A percentile compares a stretch with the other conserved stretches of the same genome.
phyloP scores from a whole-genome alignment of 1,140 invertebrate genomes.

The Neuroterus valhalla region DNA sequence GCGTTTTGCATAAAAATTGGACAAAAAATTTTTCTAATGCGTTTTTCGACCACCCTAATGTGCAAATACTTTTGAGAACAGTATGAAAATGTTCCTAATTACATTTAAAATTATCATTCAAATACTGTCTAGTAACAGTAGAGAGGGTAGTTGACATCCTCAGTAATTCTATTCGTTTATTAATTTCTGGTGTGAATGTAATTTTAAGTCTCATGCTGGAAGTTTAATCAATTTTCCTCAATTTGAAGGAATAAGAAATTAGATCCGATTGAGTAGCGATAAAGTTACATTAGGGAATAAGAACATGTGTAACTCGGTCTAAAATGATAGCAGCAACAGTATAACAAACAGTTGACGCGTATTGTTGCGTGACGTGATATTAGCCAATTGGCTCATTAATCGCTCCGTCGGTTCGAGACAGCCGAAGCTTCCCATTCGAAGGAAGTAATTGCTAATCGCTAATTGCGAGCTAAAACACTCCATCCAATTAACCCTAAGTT shows the following conservation, averaged over 20 bases:
- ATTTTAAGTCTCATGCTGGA: neutral
- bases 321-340: slow-evolving; percentile 47
- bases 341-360: slow-evolving; percentile 65
- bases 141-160: neutral
- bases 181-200: neutral
- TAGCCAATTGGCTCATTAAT: slow-evolving; percentile 75
- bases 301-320: slow-evolving; percentile 8
- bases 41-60: too few species aligned
- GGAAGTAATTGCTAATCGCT: slow-evolving; percentile 73
- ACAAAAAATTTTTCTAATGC: too few species aligned
- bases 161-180: neutral
- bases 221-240: slow-evolving; percentile 29
- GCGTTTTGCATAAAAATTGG: too few species aligned
- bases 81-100: too few species aligned
- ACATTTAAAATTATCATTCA: too few species aligned
- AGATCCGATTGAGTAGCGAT: slow-evolving; percentile 22
- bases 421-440: slow-evolving; percentile 58
- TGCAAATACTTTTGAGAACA: too few species aligned
- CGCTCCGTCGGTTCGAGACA: slow-evolving; percentile 69
- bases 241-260: slow-evolving; percentile 25
- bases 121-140: neutral
- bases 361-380: slow-evolving; percentile 73
- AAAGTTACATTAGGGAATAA: slow-evolving; percentile 26
- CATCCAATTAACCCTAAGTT: slow-evolving; percentile 67
- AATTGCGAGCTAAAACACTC: slow-evolving; percentile 71